Evolutionary conservation across 2,888 invertebrate genomes (phyloP).

Genomic region (Melolontha melolontha): DNA sequence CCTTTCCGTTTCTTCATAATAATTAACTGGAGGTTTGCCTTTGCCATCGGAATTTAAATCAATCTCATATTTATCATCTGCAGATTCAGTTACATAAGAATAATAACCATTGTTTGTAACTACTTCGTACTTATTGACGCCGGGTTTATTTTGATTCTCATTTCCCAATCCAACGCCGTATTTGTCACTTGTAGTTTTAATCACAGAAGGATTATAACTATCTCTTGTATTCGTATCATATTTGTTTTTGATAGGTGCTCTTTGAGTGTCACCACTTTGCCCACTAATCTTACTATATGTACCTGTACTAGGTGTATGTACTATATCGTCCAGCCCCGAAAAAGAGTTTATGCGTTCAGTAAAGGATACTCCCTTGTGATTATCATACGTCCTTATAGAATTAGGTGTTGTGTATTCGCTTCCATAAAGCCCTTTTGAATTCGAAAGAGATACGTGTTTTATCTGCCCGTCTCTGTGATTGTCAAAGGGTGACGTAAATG

Average conservation of each 20-base stretch:
- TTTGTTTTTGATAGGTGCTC: background rate
- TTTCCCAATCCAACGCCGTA: background rate
- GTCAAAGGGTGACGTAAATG: background rate
- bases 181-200: conserved; percentile 3
- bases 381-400: background rate
- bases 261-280: background rate
- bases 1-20: background rate
- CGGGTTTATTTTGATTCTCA: background rate
- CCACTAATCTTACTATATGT: background rate
- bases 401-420: conserved; percentile 16
- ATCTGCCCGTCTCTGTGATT: too few species aligned
- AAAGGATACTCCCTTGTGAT: conserved; percentile 4
- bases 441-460: too few species aligned
- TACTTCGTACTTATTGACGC: background rate
- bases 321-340: conserved; percentile 28
- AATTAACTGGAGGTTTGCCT: too few species aligned
- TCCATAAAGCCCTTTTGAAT: too few species aligned
- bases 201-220: background rate
- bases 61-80: background rate
- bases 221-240: conserved; percentile 2
- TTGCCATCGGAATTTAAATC: background rate
- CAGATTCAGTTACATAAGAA: background rate
- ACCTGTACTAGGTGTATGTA: conserved; percentile 18
- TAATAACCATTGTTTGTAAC: conserved; percentile 1
- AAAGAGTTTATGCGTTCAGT: conserved; percentile 28